These are phyloP conservation scores for Stylophora pistillata DNA, from an alignment of 64 coral and sea anemone species.

Conservation along the genomic window DNA sequence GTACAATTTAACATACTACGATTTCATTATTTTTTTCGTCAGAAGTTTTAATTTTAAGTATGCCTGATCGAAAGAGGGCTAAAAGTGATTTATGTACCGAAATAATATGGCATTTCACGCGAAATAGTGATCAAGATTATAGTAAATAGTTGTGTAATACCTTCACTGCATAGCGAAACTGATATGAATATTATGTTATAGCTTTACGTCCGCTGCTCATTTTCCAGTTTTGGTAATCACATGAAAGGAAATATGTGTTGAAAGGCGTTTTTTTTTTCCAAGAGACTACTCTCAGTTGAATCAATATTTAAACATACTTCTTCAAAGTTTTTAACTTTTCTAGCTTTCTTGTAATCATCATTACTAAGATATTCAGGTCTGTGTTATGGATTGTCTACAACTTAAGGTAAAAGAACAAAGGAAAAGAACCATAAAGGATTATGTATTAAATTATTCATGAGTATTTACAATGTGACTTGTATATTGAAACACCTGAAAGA, in stretches of 20 bases:
- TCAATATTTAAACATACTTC: neutral
- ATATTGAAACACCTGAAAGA: neutral
- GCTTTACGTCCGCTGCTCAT: neutral
- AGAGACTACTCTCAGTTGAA: neutral
- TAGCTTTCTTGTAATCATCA: neutral
- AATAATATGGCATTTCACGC: neutral
- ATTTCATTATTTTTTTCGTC: neutral
- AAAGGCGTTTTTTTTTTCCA: neutral
- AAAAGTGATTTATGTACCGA: neutral
- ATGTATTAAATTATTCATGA: constrained; percentile 19
- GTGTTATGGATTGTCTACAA: constrained; percentile 14
- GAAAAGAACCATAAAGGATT: constrained; percentile 2
- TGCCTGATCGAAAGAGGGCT: neutral
- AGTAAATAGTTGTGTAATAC: neutral
- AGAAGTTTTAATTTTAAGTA: neutral
- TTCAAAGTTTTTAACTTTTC: neutral
- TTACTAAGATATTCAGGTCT: neutral
- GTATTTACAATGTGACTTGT: constrained; percentile 2
- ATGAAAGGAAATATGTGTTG: neutral
- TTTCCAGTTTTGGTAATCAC: neutral
- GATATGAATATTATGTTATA: neutral
- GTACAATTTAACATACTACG: neutral
- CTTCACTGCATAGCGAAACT: neutral
- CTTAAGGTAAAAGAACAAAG: constrained; percentile 27
- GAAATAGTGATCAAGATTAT: neutral